Base-by-base conservation (phyloP, 53 echinoderm and acorn worm genomes). In the Holothuria scabra region DNA sequence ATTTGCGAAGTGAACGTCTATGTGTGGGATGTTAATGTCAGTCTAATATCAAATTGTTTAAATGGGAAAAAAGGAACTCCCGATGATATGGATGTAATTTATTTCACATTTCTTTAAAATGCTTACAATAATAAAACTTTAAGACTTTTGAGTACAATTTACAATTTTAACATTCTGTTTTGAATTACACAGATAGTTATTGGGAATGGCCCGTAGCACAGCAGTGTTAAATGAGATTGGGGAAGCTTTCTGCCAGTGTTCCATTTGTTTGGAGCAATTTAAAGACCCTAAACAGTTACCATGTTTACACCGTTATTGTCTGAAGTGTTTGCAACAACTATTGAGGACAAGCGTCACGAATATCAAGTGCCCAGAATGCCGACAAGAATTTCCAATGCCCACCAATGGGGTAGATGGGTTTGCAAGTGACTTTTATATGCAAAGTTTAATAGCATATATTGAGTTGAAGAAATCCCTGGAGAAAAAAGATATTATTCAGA, bases 201-300 rank as follows among this genome's bases (percentile, higher is more conserved):
- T 1, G 2, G 18, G 2, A 52, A 52, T 52, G 52, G 52, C 52
- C 1, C 18, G 16, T 9, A 8, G 18, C 24, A 46, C 72, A 4
- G 22, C 48, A n/a, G 29, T 79, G 14, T 57, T 79, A 21, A 58
- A 18, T 26, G 55, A 56, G 13, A 79, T 79, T 21, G 79, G 59
- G 29, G 79, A 28, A n/a, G 55, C 26, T n/a, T 79, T 79, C 16
- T 59, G 57, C 52, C 79, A 79, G n/a, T 79, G 79, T 32, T n/a
- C 49, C 19, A 31, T 79, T 18, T 79, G 79, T 57, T 59, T 79
- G 48, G 58, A 79, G 12, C 79, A 57, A 26, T 59, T 32, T 28
- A 29, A 79, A 79, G 79, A 79, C 30, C 79, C 79, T 0, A 28
- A 57, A 16, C 57, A 59, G 52, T 79, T 79, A 57, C 23, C 57